These are phyloP conservation scores for Aphidius ervi DNA, from an alignment of 1,140 invertebrate genomes.

Conservation along the genomic window DNA sequence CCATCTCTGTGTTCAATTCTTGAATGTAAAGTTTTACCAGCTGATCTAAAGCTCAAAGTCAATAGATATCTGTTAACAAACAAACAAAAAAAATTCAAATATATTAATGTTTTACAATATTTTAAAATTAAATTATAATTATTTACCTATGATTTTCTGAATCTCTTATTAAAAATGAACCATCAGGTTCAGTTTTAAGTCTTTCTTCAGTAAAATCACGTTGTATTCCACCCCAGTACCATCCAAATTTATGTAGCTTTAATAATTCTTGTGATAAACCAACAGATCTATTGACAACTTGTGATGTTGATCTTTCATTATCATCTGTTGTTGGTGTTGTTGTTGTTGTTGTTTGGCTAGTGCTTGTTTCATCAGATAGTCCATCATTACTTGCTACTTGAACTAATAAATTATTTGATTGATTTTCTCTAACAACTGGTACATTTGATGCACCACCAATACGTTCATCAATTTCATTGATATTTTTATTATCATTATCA, in stretches of 20 bases:
- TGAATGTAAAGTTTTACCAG: constrained; percentile 68
- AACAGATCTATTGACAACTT: no score
- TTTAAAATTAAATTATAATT: constrained; percentile 7
- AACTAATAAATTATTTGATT: not conserved
- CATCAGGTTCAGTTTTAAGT: constrained; percentile 60
- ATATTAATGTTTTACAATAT: constrained; percentile 11
- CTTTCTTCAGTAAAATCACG: constrained; percentile 61
- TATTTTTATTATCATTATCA: not conserved
- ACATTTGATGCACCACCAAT: not conserved
- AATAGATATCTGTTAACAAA: constrained; percentile 55
- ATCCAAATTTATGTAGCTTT: constrained; percentile 60
- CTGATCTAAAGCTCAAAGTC: constrained; percentile 70
- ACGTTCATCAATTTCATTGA: not conserved
- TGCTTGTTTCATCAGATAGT: constrained; percentile 12
- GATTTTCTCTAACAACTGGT: no score
- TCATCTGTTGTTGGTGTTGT: no score
- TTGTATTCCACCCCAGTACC: constrained; percentile 67
- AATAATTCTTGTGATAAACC: constrained; percentile 55
- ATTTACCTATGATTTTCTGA: constrained; percentile 65
- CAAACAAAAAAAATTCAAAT: constrained; percentile 34
- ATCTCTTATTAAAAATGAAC: constrained; percentile 74
- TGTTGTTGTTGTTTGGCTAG: no score
- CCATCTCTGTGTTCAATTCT: constrained; percentile 66
- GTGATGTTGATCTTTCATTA: no score
- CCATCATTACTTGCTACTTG: not conserved